These are phyloP conservation scores for Anguilla anguilla DNA, from an alignment of 2,797 vertebrate genomes.

Conservation along the genomic window DNA sequence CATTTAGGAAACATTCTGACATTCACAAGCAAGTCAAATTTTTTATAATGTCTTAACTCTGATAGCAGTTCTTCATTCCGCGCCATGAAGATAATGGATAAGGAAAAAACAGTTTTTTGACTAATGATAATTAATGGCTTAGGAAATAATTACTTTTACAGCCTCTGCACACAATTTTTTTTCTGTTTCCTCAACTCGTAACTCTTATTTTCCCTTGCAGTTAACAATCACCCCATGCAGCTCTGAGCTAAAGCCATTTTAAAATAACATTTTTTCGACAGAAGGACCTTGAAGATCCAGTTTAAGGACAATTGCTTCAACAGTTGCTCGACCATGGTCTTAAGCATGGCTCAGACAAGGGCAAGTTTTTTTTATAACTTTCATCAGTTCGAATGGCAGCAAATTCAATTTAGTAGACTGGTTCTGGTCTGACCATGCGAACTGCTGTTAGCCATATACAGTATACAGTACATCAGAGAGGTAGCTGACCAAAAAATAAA, in stretches of 20 bases:
- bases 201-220: not conserved
- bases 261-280: not conserved
- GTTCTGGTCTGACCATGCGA: not conserved
- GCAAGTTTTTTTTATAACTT: not conserved
- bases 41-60: not conserved
- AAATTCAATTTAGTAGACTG: not conserved
- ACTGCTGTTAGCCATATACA: not conserved
- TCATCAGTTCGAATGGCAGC: not conserved
- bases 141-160: slow-evolving; percentile 10
- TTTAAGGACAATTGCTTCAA: not conserved
- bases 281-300: not conserved
- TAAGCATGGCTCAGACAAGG: not conserved
- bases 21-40: not conserved
- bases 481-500: not conserved
- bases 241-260: not conserved
- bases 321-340: not conserved
- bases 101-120: slow-evolving; percentile 2
- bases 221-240: not conserved
- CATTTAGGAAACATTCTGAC: not conserved
- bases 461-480: no score
- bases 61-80: not conserved
- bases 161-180: slow-evolving; percentile 10
- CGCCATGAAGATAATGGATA: not conserved
- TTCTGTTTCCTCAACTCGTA: not conserved
- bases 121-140: slow-evolving; percentile 18